These are phyloP conservation scores for Nerophis lumbriciformis DNA, from an alignment of 2,113 vertebrate species.

Conservation along the genomic window DNA sequence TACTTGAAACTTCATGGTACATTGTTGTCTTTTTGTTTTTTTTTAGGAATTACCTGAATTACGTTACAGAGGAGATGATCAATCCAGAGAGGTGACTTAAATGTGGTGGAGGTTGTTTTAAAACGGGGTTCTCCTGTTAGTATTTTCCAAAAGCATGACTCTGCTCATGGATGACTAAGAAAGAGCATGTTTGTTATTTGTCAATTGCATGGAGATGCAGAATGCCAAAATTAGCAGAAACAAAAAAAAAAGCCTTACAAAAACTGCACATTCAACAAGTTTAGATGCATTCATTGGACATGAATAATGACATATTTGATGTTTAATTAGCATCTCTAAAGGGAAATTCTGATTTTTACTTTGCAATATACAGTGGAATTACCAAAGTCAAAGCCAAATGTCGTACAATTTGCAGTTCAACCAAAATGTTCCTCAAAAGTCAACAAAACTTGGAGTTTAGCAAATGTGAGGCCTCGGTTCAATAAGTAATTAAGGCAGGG, in stretches of 20 bases:
- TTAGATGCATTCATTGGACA: neutral
- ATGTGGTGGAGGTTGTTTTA: constrained; percentile 45
- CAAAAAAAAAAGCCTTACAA: neutral
- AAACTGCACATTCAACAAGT: neutral
- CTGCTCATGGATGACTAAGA: neutral
- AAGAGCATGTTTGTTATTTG: constrained; percentile 13
- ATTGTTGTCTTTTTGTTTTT: neutral
- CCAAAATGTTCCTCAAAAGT: too few relatives aligned
- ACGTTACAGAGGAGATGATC: constrained; percentile 74
- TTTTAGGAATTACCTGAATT: constrained; percentile 72
- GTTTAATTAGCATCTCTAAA: too few relatives aligned
- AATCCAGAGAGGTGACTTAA: constrained; percentile 70
- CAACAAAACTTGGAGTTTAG: too few relatives aligned
- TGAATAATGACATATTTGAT: neutral
- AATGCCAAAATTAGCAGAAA: neutral
- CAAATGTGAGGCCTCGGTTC: too few relatives aligned
- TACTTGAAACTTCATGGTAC: neutral
- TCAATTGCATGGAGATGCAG: constrained; percentile 15
- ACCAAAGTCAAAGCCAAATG: too few relatives aligned
- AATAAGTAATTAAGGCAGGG: too few relatives aligned
- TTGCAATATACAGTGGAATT: too few relatives aligned
- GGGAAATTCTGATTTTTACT: too few relatives aligned
- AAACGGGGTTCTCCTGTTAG: constrained; percentile 30
- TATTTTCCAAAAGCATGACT: constrained; percentile 18
- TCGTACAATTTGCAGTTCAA: too few relatives aligned